Evolutionary conservation across 2,113 vertebrate species (phyloP).

Genomic region (Ophiodon elongatus): DNA sequence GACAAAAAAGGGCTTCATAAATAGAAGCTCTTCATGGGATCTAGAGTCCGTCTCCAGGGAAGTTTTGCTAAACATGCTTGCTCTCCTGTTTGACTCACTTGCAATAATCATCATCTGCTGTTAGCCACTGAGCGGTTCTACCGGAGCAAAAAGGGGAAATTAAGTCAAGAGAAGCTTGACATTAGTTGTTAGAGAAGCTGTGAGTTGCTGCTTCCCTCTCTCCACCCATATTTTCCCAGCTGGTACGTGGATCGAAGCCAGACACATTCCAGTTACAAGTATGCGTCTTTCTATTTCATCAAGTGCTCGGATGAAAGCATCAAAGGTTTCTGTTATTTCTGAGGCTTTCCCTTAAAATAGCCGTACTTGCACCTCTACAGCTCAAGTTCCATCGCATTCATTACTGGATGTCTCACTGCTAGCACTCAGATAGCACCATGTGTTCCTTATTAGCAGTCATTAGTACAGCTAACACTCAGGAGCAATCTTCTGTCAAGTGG

Average conservation of each 20-base stretch:
- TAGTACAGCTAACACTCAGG: conserved; percentile 19
- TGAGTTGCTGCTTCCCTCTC: conserved; percentile 39
- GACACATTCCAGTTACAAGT: conserved; percentile 50
- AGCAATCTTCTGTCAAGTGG: conserved; percentile 13
- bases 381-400: conserved; percentile 1
- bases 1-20: conserved; percentile 30
- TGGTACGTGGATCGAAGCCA: conserved; percentile 43
- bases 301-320: conserved; percentile 36
- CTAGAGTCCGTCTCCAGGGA: conserved; percentile 18
- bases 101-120: conserved; percentile 53
- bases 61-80: conserved; percentile 12
- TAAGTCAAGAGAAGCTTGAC: conserved; percentile 54
- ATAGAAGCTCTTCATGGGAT: conserved; percentile 27
- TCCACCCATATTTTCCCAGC: conserved; percentile 49
- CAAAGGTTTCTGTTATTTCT: neutral
- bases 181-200: conserved; percentile 62
- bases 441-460: conserved; percentile 33
- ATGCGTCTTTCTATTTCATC: conserved; percentile 52
- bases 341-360: conserved; percentile 1
- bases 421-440: conserved; percentile 23
- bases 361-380: neutral
- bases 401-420: conserved; percentile 33
- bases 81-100: conserved; percentile 43
- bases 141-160: conserved; percentile 47
- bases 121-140: conserved; percentile 36